Evolutionary conservation across 2,113 vertebrate species (phyloP).

Genomic region (Microtus pennsylvanicus): DNA sequence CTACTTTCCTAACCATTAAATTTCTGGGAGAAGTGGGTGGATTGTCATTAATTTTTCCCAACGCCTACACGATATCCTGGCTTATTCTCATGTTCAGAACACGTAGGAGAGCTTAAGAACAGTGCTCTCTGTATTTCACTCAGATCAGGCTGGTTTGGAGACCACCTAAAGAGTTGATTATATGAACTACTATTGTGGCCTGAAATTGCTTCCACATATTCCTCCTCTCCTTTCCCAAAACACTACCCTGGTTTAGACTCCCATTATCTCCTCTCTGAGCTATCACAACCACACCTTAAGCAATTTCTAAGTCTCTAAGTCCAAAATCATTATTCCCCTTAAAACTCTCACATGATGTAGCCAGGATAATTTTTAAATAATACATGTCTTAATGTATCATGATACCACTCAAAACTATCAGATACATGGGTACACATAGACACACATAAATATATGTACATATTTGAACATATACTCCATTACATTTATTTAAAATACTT

Average conservation of each 20-base stretch:
- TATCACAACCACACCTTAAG: neutral
- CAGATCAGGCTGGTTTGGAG: neutral
- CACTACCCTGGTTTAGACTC: neutral
- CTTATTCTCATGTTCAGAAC: neutral
- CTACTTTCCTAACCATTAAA: neutral
- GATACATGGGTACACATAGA: accelerated
- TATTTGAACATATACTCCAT: neutral
- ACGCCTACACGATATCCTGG: neutral
- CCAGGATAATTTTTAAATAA: neutral
- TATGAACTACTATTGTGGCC: neutral
- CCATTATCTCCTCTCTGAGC: neutral
- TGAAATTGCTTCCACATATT: neutral
- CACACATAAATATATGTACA: neutral
- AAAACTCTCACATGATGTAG: neutral
- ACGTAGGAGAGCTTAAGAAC: neutral
- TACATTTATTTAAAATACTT: neutral
- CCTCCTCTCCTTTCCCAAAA: neutral
- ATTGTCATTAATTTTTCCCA: neutral
- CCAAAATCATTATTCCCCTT: neutral
- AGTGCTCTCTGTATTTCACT: neutral
- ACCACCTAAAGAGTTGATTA: neutral
- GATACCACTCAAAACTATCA: neutral
- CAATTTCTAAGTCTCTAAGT: too few relatives aligned
- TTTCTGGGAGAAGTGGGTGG: neutral
- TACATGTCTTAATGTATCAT: neutral